Percentiles rank a stretch among this genome's conserved stretches.
phyloP scores from a whole-genome alignment of 1,140 invertebrate genomes.

The Thaumetopoea pityocampa region DNA sequence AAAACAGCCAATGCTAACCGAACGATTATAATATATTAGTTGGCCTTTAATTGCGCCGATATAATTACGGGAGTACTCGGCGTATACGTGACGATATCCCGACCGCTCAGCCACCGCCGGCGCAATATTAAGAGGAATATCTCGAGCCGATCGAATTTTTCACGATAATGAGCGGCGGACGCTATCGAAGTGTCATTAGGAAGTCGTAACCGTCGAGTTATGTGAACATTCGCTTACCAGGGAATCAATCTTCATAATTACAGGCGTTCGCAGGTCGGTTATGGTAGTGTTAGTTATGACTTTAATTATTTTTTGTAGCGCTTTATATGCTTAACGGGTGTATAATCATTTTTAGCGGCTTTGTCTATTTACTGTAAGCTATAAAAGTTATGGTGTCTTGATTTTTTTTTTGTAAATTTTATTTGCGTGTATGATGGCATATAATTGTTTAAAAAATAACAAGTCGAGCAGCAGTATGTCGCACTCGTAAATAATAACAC shows the following conservation, averaged over 20 bases:
- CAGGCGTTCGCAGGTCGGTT: constrained; percentile 16
- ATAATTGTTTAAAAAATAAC: too few species aligned
- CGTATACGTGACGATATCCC: constrained; percentile 71
- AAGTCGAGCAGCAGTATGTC: too few species aligned
- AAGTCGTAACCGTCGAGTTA: constrained; percentile 66
- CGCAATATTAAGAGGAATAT: constrained; percentile 71
- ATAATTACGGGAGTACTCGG: constrained; percentile 63
- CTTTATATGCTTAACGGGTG: constrained; percentile 11
- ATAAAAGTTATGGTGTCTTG: too few species aligned
- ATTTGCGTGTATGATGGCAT: too few species aligned
- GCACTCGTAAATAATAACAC: too few species aligned
- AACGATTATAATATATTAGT: constrained; percentile 75
- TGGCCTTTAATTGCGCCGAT: constrained; percentile 67
- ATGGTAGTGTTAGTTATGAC: constrained; percentile 19
- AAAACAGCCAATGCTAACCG: constrained; percentile 64
- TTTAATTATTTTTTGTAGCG: constrained; percentile 11
- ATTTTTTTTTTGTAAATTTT: too few species aligned
- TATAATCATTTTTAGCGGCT: too few species aligned
- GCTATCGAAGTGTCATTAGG: constrained; percentile 72
- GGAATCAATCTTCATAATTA: constrained; percentile 52
- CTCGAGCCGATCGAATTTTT: constrained; percentile 69
- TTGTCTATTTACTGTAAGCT: too few species aligned
- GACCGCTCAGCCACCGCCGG: constrained; percentile 50
- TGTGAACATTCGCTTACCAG: constrained; percentile 43
- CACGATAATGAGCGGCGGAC: constrained; percentile 64